Evolutionary conservation across 1,140 invertebrate genomes (phyloP).

Genomic region (Pogonus chalceus): DNA sequence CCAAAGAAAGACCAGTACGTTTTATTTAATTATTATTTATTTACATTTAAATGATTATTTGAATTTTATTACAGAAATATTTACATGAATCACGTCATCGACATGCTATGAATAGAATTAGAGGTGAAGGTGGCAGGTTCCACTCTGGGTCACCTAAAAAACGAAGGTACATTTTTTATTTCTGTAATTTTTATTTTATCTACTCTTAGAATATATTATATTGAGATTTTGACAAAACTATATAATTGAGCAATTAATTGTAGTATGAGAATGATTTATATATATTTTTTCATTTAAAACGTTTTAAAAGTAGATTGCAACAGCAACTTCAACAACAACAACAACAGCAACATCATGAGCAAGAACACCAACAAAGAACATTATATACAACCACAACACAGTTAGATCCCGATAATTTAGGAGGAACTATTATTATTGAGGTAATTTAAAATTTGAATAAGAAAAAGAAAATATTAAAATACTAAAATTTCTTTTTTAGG

Average conservation of each 20-base stretch:
- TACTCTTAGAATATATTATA: slow-evolving; percentile 6
- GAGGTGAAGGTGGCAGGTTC: slow-evolving; percentile 94
- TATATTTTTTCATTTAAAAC: neutral
- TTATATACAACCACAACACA: slow-evolving; percentile 22
- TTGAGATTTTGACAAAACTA: slow-evolving; percentile 9
- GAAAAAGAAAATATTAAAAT: too few species aligned
- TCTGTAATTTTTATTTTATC: neutral
- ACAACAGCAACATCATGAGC: slow-evolving; percentile 18
- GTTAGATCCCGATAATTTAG: slow-evolving; percentile 22
- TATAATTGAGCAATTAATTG: slow-evolving; percentile 17
- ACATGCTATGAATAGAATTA: slow-evolving; percentile 94
- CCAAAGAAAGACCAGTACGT: slow-evolving; percentile 81
- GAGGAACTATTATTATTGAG: slow-evolving; percentile 31
- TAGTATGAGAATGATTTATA: slow-evolving; percentile 19
- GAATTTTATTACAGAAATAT: slow-evolving; percentile 74
- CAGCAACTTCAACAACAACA: slow-evolving; percentile 26
- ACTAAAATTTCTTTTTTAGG: too few species aligned
- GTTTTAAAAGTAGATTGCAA: slow-evolving; percentile 8
- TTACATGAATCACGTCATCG: slow-evolving; percentile 96
- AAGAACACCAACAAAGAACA: slow-evolving; percentile 19
- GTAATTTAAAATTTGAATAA: too few species aligned
- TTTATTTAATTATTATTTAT: neutral
- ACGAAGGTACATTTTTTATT: slow-evolving; percentile 32
- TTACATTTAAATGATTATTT: slow-evolving; percentile 7
- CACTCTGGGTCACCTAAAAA: slow-evolving; percentile 67